These are phyloP conservation scores for Phoxinus dragarum DNA, from an alignment of 2,797 vertebrate species.

Conservation along the genomic window DNA sequence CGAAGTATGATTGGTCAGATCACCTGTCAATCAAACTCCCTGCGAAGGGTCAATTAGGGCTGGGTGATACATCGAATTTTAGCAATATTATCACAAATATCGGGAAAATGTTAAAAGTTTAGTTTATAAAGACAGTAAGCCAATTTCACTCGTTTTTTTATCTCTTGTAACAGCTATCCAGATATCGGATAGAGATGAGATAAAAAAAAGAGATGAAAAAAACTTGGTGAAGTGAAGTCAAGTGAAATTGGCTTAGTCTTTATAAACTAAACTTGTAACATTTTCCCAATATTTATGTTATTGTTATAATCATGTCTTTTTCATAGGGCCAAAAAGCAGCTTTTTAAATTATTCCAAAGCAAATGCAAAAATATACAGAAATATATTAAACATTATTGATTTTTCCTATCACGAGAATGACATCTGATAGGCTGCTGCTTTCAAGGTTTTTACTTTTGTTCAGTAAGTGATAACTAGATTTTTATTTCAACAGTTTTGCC, in stretches of 20 bases:
- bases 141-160: neutral
- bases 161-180: neutral
- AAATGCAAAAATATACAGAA: neutral
- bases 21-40: too few relatives aligned
- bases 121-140: neutral
- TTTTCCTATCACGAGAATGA: neutral
- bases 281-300: neutral
- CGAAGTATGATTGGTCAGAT: too few relatives aligned
- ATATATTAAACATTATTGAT: neutral
- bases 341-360: neutral
- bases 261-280: neutral
- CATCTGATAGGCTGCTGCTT: neutral
- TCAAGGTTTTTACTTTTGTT: neutral
- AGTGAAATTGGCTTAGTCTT: neutral
- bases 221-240: too few relatives aligned
- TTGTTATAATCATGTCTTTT: neutral
- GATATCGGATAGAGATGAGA: neutral
- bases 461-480: neutral
- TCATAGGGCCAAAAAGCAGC: neutral
- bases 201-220: neutral
- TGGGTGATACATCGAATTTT: neutral
- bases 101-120: neutral
- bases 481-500: neutral
- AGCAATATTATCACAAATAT: neutral
- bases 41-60: too few relatives aligned